Base-by-base conservation (phyloP, 2,113 vertebrate genomes). In the Panurus biarmicus region DNA sequence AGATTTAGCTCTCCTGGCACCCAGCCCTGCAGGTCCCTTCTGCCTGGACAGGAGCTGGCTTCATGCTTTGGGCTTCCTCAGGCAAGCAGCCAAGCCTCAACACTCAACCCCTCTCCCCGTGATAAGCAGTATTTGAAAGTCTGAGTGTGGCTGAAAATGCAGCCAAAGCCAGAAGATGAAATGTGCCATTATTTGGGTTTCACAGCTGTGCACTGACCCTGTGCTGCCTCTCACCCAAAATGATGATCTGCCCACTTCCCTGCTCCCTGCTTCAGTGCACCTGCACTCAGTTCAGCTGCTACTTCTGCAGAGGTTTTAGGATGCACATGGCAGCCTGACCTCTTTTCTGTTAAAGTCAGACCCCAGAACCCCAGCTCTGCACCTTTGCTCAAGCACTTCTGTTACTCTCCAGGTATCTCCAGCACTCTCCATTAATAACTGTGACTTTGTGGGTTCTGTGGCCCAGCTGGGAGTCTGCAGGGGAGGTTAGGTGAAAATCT, bases 1-100 rank as follows among this genome's bases (percentile, higher is more conserved):
- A 93, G 90, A 94, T 95, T 88, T 86, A 94, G 25, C 10, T 62
- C 64, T 76, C 10, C 74, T 96, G 94, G 91, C n/a, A 0, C 48
- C 42, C 51, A 69, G 91, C 89, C 93, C 80, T 62, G 71, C 85
- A 81, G 84, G 94, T 94, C 50, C 50, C 69, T 88, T 74, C 70
- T 87, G 14, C 65, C 44, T 26, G 40, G 31, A 61, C 51, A 91
- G 80, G 69, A 95, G 67, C 60, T 92, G 69, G 80, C 44, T 92
- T 95, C 72, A 40, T 67, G 66, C 50, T 80, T 50, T 51, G 64
- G 85, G 38, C 75, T 84, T 73, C 50, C 78, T 94, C 89, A 93
- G 96, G 88, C 96, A 93, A 90, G 58, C 85, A 84, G 88, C 95
- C 97, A 97, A 90, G 11, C 40, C 61, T 66, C 85, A 71, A 40